Evolutionary conservation across 2,113 vertebrate species (phyloP).

Genomic region (Neodon shergylaensis): DNA sequence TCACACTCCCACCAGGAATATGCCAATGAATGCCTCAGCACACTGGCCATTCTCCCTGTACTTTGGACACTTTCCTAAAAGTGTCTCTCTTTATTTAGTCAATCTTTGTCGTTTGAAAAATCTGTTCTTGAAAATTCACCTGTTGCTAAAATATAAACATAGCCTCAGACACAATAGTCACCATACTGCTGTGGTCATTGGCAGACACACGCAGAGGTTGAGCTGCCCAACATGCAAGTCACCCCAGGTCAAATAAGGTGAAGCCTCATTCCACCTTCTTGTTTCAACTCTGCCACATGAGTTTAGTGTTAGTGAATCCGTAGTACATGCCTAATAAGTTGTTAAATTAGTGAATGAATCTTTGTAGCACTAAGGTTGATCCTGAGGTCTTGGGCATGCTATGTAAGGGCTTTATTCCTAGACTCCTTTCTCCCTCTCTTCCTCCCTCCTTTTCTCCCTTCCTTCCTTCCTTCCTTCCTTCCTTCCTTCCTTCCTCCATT

Average conservation of each 20-base stretch:
- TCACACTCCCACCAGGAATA: not conserved
- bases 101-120: not conserved
- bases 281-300: not conserved
- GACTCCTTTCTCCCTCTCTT: not conserved
- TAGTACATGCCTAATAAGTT: not conserved
- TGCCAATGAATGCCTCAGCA: not conserved
- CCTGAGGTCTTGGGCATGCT: not conserved
- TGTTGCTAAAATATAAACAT: not conserved
- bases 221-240: not conserved
- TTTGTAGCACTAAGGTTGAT: not conserved
- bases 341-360: not conserved
- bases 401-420: not conserved
- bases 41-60: not conserved
- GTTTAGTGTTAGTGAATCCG: not conserved
- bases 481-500: too few relatives aligned
- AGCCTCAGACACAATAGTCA: not conserved
- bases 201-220: not conserved
- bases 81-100: fast-evolving
- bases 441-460: not conserved
- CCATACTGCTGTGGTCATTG: not conserved
- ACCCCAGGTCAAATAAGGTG: not conserved
- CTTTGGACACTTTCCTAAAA: not conserved
- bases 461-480: too few relatives aligned
- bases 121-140: not conserved
- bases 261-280: not conserved